A percentile compares a stretch with the other conserved stretches of the same genome.
Conservation (phyloP, 2,888 invertebrate species). For the Stenolophus ochropezus region DNA sequence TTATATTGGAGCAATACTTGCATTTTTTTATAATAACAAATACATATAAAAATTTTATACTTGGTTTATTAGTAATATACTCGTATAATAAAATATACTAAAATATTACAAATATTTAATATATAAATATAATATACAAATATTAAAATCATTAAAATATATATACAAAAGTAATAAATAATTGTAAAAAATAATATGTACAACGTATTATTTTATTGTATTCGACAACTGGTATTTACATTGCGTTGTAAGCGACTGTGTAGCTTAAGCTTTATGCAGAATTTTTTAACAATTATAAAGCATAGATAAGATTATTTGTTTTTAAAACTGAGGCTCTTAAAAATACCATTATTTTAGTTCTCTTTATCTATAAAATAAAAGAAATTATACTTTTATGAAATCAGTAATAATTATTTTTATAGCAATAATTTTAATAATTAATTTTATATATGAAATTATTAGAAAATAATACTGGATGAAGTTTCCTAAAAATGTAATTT, state of each 20-base stretch:
- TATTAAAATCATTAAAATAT: background rate
- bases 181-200: constrained; percentile 20
- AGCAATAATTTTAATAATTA: no score
- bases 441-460: no score
- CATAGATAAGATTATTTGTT: no score
- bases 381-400: no score
- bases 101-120: background rate
- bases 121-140: background rate
- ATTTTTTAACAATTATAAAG: background rate
- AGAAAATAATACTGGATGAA: no score
- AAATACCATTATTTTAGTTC: no score
- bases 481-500: no score
- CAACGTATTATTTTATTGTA: constrained; percentile 32
- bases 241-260: background rate
- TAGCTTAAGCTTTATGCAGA: no score
- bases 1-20: no score
- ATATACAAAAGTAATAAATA: constrained; percentile 1
- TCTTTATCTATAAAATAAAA: no score
- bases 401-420: no score
- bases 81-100: background rate
- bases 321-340: no score
- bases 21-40: background rate
- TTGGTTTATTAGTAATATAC: background rate
- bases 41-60: background rate
- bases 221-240: constrained; percentile 13